Evolutionary conservation across 1,140 invertebrate genomes (phyloP).

Genomic region (Condylostylus longicornis): DNA sequence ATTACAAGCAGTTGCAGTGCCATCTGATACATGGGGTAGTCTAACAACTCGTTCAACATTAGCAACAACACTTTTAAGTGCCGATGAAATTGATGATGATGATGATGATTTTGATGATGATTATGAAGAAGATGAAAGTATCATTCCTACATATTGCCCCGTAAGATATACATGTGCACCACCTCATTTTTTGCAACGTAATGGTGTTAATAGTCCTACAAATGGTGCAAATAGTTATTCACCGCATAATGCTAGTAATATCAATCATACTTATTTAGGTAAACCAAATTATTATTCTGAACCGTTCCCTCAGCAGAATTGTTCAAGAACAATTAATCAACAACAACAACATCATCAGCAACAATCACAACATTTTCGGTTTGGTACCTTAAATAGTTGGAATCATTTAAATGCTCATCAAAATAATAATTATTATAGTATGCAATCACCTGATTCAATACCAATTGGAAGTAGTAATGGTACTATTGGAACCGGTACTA

Average conservation of each 20-base stretch:
- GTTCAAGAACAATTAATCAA: conserved; percentile 25
- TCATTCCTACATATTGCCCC: conserved; percentile 30
- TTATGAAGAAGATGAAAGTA: conserved; percentile 34
- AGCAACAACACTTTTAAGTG: conserved; percentile 34
- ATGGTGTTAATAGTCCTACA: conserved; percentile 13
- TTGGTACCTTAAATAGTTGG: too few species aligned
- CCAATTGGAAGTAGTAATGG: conserved; percentile 6
- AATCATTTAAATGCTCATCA: neutral
- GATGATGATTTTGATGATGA: conserved; percentile 41
- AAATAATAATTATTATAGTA: conserved; percentile 16
- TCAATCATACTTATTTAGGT: conserved; percentile 20
- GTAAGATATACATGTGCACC: conserved; percentile 25
- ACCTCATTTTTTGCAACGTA: conserved; percentile 10
- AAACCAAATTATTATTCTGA: conserved; percentile 30
- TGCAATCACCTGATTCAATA: too few species aligned
- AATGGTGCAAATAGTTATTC: conserved; percentile 8
- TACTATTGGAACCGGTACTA: conserved; percentile 11
- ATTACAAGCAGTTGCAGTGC: conserved; percentile 37
- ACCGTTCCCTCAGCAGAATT: conserved; percentile 31
- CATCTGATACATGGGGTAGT: conserved; percentile 35
- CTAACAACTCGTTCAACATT: conserved; percentile 33
- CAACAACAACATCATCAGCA: conserved; percentile 18
- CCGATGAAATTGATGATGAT: conserved; percentile 35
- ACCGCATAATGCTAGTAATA: too few species aligned
- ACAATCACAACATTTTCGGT: conserved; percentile 18